These are phyloP conservation scores for Netelia virgata DNA, from an alignment of 2,888 invertebrate species.

Conservation along the genomic window DNA sequence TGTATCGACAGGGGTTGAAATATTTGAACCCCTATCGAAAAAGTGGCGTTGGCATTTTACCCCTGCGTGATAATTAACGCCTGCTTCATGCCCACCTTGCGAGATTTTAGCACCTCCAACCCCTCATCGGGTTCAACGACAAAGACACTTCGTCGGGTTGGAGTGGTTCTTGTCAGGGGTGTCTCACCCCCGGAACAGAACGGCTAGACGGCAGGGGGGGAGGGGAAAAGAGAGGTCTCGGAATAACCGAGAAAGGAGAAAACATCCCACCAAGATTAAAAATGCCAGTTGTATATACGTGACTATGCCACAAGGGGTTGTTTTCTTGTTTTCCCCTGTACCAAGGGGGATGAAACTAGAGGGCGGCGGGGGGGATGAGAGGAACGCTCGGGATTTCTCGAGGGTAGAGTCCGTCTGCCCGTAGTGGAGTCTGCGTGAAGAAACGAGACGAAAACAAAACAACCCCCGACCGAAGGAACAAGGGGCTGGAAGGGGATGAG, in stretches of 20 bases:
- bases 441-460: conserved; percentile 53
- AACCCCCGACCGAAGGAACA: conserved; percentile 52
- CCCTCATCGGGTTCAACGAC: conserved; percentile 36
- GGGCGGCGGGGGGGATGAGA: conserved; percentile 26
- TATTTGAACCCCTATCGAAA: neutral
- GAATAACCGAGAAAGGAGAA: conserved; percentile 24
- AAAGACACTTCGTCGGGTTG: conserved; percentile 6
- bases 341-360: conserved; percentile 21
- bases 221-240: neutral
- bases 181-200: neutral
- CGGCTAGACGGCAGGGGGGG: neutral
- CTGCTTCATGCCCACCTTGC: conserved; percentile 7
- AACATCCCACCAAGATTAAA: conserved; percentile 38
- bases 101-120: conserved; percentile 44
- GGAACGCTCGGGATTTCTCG: neutral
- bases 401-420: neutral
- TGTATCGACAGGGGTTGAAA: neutral
- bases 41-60: conserved; percentile 22
- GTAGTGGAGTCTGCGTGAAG: no score
- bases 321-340: conserved; percentile 13
- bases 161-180: neutral
- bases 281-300: conserved; percentile 37
- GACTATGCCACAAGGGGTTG: conserved; percentile 36
- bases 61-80: conserved; percentile 64
- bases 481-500: conserved; percentile 60